phyloP scores from a whole-genome alignment of 2,797 vertebrate species.

The Thunnus albacares region DNA sequence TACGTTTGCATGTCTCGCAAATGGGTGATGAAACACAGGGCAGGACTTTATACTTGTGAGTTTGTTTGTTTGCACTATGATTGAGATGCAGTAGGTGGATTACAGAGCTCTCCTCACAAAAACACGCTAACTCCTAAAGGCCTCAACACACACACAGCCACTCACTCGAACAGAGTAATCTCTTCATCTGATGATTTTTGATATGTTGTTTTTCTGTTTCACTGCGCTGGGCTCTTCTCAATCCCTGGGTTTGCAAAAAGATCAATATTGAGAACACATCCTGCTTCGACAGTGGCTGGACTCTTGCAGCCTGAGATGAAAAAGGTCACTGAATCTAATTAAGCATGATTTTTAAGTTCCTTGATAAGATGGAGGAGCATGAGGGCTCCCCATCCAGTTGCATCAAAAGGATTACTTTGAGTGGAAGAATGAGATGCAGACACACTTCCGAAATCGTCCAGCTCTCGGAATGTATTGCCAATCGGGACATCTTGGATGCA shows the following conservation, averaged over 20 bases:
- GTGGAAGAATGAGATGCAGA: slow-evolving; percentile 69
- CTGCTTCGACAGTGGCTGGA: slow-evolving; percentile 72
- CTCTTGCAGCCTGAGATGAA: slow-evolving; percentile 77
- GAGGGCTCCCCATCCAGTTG: slow-evolving; percentile 63
- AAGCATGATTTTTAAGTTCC: slow-evolving; percentile 81
- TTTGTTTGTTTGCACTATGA: slow-evolving; percentile 71
- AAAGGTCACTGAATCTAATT: slow-evolving; percentile 87
- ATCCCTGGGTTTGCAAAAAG: slow-evolving; percentile 74
- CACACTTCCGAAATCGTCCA: slow-evolving; percentile 65
- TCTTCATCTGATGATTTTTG: slow-evolving; percentile 82
- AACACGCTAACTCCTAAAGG: slow-evolving; percentile 63
- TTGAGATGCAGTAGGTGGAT: slow-evolving; percentile 76
- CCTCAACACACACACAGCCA: slow-evolving; percentile 62
- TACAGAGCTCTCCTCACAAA: slow-evolving; percentile 65
- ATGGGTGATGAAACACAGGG: slow-evolving; percentile 48
- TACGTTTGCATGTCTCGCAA: slow-evolving; percentile 68
- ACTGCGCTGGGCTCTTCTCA: slow-evolving; percentile 68
- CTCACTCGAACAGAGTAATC: slow-evolving; percentile 78
- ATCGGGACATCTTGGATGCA: slow-evolving; percentile 71
- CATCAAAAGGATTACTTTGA: slow-evolving; percentile 69
- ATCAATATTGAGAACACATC: slow-evolving; percentile 84
- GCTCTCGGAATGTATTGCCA: slow-evolving; percentile 69
- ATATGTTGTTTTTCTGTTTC: slow-evolving; percentile 83
- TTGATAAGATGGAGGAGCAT: slow-evolving; percentile 72
- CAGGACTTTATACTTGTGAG: slow-evolving; percentile 49